Conservation (phyloP, 1,140 invertebrate genomes). For the Bombus superbus region DNA sequence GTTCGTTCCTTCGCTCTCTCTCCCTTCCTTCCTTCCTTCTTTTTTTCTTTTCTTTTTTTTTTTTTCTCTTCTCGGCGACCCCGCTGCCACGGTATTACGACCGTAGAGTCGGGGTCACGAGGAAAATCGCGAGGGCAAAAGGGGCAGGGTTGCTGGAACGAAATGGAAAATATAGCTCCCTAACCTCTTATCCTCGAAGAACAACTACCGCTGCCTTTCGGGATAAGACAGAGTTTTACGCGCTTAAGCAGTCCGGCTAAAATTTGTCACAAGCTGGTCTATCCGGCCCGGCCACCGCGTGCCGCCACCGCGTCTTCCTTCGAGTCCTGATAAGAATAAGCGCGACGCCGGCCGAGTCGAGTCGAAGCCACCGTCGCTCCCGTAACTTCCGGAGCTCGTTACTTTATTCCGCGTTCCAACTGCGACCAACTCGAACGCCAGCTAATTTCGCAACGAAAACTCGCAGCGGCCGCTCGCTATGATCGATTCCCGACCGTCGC, state of each 20-base stretch:
- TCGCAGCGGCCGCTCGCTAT: background rate
- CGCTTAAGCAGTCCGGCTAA: conserved; percentile 71
- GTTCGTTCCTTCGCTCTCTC: conserved; percentile 23
- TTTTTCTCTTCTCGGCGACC: background rate
- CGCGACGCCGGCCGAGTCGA: background rate
- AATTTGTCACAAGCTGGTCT: conserved; percentile 76
- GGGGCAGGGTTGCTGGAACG: conserved; percentile 34
- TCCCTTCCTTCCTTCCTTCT: background rate
- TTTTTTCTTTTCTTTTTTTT: background rate
- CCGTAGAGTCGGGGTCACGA: conserved; percentile 53
- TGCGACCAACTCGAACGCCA: background rate
- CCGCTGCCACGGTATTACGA: conserved; percentile 51
- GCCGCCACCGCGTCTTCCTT: conserved; percentile 39
- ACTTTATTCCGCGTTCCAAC: conserved; percentile 14
- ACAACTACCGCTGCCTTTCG: conserved; percentile 39
- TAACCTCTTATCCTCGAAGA: conserved; percentile 43
- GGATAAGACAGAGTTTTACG: conserved; percentile 74
- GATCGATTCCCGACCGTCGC: background rate
- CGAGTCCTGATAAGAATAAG: conserved; percentile 65
- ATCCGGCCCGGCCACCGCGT: conserved; percentile 24
- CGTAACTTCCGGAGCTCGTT: conserved; percentile 46
- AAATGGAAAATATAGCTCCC: conserved; percentile 69
- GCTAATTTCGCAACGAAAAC: background rate
- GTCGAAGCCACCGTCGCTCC: background rate
- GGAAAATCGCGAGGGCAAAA: conserved; percentile 28